Conservation (phyloP, 2,888 invertebrate species). For the Drosophila fungiperda region DNA sequence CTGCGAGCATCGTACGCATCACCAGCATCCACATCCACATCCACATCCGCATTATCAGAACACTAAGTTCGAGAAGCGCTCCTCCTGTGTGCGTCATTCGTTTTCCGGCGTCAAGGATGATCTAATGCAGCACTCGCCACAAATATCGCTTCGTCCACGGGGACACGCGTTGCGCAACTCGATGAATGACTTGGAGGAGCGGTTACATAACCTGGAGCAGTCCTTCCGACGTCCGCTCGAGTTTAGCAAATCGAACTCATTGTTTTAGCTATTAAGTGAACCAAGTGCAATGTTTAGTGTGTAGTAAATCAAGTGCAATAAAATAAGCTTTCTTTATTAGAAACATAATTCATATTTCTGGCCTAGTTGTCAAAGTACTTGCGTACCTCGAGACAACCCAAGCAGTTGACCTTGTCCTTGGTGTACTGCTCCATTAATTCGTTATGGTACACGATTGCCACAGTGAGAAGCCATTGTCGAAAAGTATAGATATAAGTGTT, state of each 20-base stretch:
- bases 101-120: constrained; percentile 85
- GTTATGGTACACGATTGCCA: constrained; percentile 95
- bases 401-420: constrained; percentile 88
- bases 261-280: constrained; percentile 65
- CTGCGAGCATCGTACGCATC: constrained; percentile 75
- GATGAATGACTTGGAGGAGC: constrained; percentile 84
- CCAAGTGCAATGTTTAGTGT: constrained; percentile 62
- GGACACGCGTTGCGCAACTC: constrained; percentile 84
- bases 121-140: constrained; percentile 83
- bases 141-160: constrained; percentile 82
- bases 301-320: constrained; percentile 73
- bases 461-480: constrained; percentile 91
- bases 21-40: constrained; percentile 65
- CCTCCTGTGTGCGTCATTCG: constrained; percentile 83
- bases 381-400: constrained; percentile 87
- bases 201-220: constrained; percentile 84
- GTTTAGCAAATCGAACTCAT: constrained; percentile 81
- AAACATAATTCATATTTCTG: background rate
- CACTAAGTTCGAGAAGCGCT: constrained; percentile 82
- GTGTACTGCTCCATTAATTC: constrained; percentile 92
- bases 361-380: constrained; percentile 69
- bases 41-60: constrained; percentile 81
- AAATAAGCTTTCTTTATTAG: constrained; percentile 43
- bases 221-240: constrained; percentile 83
- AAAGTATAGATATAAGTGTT: constrained; percentile 93